Evolutionary conservation across 2,113 vertebrate genomes (phyloP).

Genomic region (Chrysemys picta): DNA sequence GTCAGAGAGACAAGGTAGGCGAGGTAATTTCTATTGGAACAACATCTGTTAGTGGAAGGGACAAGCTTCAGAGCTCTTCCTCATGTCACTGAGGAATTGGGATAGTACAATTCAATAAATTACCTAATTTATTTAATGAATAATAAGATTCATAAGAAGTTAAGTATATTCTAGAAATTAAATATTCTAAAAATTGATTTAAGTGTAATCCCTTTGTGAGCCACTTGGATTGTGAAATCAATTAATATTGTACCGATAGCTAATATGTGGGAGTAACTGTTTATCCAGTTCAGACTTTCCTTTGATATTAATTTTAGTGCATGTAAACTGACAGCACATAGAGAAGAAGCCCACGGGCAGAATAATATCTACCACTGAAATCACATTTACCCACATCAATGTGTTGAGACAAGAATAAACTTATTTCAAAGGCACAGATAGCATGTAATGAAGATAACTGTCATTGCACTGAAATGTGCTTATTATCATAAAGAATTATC

Average conservation of each 20-base stretch:
- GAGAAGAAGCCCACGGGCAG: neutral
- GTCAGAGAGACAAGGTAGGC: neutral
- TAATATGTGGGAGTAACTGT: fast-evolving
- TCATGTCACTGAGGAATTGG: too few relatives aligned
- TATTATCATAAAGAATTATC: neutral
- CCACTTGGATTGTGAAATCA: neutral
- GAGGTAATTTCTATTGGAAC: too few relatives aligned
- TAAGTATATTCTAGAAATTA: too few relatives aligned
- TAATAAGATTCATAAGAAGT: too few relatives aligned
- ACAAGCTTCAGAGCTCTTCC: too few relatives aligned
- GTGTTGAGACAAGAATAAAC: neutral
- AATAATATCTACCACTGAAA: neutral
- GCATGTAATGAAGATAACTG: neutral
- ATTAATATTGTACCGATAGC: neutral
- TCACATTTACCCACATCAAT: neutral
- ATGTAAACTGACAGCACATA: neutral
- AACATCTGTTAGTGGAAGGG: too few relatives aligned
- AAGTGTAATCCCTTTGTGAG: neutral
- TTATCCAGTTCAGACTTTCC: neutral
- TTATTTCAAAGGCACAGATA: neutral
- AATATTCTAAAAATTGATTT: too few relatives aligned
- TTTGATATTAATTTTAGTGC: neutral
- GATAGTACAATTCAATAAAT: too few relatives aligned
- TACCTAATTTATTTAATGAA: too few relatives aligned
- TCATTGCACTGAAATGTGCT: neutral